These are phyloP conservation scores for Cylindroiulus punctatus DNA, from an alignment of 2,888 invertebrate genomes.

Conservation along the genomic window DNA sequence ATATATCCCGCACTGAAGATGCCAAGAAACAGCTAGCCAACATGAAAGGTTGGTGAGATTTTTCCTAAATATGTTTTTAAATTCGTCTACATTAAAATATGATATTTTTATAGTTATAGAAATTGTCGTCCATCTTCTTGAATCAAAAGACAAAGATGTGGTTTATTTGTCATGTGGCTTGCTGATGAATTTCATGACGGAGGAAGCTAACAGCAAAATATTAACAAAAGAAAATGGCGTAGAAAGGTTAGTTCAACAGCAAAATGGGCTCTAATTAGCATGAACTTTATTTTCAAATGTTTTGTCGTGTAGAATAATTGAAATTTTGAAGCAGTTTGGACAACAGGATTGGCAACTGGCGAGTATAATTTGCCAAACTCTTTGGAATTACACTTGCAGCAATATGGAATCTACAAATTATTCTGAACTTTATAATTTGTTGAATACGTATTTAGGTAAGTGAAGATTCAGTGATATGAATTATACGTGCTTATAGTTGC, in stretches of 20 bases:
- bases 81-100: not conserved
- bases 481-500: not conserved
- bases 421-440: constrained; percentile 16
- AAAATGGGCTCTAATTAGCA: not conserved
- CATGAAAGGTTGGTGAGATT: constrained; percentile 34
- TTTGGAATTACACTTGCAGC: constrained; percentile 73
- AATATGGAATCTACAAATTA: not conserved
- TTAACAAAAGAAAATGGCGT: constrained; percentile 69
- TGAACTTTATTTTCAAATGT: constrained; percentile 2
- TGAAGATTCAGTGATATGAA: not conserved
- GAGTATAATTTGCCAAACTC: constrained; percentile 77
- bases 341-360: constrained; percentile 77
- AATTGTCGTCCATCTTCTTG: constrained; percentile 65
- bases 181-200: constrained; percentile 78
- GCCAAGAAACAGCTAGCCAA: constrained; percentile 66
- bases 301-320: constrained; percentile 66
- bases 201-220: constrained; percentile 65
- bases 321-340: constrained; percentile 71
- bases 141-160: constrained; percentile 72
- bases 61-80: not conserved
- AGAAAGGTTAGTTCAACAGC: constrained; percentile 34
- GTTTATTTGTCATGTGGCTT: constrained; percentile 83
- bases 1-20: constrained; percentile 76
- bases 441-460: constrained; percentile 48
- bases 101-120: constrained; percentile 63